Percentiles rank a stretch among this genome's conserved stretches.
phyloP scores from a whole-genome alignment of 1,140 invertebrate genomes.

The Aphidius gifuensis region DNA sequence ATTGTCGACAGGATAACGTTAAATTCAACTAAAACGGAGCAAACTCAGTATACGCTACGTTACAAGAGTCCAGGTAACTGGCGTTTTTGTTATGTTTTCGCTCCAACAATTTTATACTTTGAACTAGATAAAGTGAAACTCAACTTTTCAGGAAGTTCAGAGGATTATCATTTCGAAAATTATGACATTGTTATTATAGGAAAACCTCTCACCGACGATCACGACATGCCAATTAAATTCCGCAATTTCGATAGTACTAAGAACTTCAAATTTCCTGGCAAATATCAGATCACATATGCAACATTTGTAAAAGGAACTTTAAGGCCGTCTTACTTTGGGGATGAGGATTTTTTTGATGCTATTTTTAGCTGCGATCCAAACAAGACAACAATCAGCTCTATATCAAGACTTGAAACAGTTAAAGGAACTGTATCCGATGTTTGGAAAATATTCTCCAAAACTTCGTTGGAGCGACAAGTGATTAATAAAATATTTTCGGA shows the following conservation, averaged over 20 bases:
- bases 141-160: slow-evolving; percentile 32
- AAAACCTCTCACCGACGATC: slow-evolving; percentile 55
- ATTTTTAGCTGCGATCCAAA: slow-evolving; percentile 57
- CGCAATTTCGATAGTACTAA: slow-evolving; percentile 37
- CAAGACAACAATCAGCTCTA: slow-evolving; percentile 45
- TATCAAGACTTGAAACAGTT: slow-evolving; percentile 51
- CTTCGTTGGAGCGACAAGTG: slow-evolving; percentile 47
- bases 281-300: slow-evolving; percentile 60
- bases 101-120: too few species aligned
- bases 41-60: too few species aligned
- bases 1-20: too few species aligned
- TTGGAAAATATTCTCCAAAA: slow-evolving; percentile 63
- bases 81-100: too few species aligned
- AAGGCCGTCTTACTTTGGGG: slow-evolving; percentile 53
- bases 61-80: too few species aligned
- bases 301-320: slow-evolving; percentile 60
- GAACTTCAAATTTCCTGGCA: slow-evolving; percentile 36
- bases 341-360: slow-evolving; percentile 40
- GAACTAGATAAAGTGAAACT: too few species aligned
- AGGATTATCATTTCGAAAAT: slow-evolving; percentile 25
- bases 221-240: slow-evolving; percentile 42
- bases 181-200: slow-evolving; percentile 66
- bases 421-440: slow-evolving; percentile 42
- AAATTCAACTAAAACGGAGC: too few species aligned
- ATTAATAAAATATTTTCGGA: slow-evolving; percentile 56